Evolutionary conservation across 1,140 invertebrate genomes (phyloP).

Genomic region (Cydia amplana): DNA sequence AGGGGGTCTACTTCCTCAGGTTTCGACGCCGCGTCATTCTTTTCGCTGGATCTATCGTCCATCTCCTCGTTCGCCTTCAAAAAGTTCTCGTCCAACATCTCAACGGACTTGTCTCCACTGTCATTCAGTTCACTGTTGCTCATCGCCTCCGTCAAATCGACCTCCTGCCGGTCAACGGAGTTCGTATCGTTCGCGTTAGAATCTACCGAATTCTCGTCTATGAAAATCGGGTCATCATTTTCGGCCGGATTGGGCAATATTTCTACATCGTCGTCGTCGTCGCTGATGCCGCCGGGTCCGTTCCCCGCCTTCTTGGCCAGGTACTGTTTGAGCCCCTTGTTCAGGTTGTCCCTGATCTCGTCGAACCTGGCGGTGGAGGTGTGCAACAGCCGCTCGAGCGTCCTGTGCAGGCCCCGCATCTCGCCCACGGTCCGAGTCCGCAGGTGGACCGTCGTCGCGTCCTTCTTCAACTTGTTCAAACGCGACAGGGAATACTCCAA

Average conservation of each 20-base stretch:
- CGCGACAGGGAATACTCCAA: slow-evolving; percentile 69
- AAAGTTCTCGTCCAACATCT: slow-evolving; percentile 8
- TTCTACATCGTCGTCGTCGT: slow-evolving; percentile 67
- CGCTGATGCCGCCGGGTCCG: slow-evolving; percentile 11
- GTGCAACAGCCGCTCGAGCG: slow-evolving; percentile 63
- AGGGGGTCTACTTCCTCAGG: slow-evolving; percentile 3
- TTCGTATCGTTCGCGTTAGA: slow-evolving; percentile 49
- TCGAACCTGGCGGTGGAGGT: slow-evolving; percentile 66
- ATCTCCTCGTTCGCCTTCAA: slow-evolving; percentile 38
- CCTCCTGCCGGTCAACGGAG: slow-evolving; percentile 56
- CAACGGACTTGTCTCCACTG: slow-evolving; percentile 52
- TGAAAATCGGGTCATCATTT: slow-evolving; percentile 76
- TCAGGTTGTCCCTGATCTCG: slow-evolving; percentile 71
- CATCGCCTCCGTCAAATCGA: slow-evolving; percentile 58
- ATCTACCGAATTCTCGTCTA: slow-evolving; percentile 77
- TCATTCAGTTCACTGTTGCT: slow-evolving; percentile 67
- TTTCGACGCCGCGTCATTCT: slow-evolving; percentile 15
- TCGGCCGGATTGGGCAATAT: slow-evolving; percentile 63
- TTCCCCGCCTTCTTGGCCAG: slow-evolving; percentile 55
- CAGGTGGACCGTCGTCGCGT: slow-evolving; percentile 60
- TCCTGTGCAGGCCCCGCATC: slow-evolving; percentile 67
- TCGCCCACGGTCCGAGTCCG: slow-evolving; percentile 63
- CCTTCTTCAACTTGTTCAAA: slow-evolving; percentile 68
- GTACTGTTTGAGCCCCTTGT: slow-evolving; percentile 71
- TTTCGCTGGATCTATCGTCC: slow-evolving; percentile 15